A percentile compares a stretch with the other conserved stretches of the same genome.
These are phyloP conservation scores for Acleris emargana DNA, from an alignment of 2,888 invertebrate species.

Conservation along the genomic window DNA sequence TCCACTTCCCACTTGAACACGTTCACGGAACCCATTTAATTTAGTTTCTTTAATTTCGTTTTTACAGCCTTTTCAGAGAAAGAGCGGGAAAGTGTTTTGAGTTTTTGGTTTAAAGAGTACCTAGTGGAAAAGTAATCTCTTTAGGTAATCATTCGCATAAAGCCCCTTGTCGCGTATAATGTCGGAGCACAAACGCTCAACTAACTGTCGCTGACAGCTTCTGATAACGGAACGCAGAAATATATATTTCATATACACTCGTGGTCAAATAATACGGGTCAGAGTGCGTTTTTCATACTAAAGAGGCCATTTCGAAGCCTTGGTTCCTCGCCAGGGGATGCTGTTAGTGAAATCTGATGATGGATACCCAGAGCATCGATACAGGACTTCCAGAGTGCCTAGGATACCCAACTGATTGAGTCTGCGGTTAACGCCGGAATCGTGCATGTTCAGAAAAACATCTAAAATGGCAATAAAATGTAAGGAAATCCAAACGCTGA, in stretches of 20 bases:
- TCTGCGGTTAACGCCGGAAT: too few relatives aligned
- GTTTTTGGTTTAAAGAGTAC: background rate
- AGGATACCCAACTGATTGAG: too few relatives aligned
- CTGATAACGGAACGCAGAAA: conserved; percentile 32
- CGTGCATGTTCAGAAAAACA: too few relatives aligned
- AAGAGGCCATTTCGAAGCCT: too few relatives aligned
- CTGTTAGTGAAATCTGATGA: too few relatives aligned
- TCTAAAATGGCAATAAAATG: too few relatives aligned
- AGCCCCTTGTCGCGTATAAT: conserved; percentile 24
- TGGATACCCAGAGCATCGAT: too few relatives aligned
- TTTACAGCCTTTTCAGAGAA: background rate
- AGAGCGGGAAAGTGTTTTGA: background rate
- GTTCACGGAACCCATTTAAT: conserved; percentile 47
- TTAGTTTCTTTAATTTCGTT: conserved; percentile 28
- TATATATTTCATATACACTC: conserved; percentile 12
- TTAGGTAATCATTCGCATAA: conserved; percentile 20
- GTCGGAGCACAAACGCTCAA: conserved; percentile 27
- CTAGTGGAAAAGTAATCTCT: conserved; percentile 20
- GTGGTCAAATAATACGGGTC: too few relatives aligned
- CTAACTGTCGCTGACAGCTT: conserved; percentile 41
- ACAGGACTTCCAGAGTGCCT: too few relatives aligned
- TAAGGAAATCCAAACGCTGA: too few relatives aligned
- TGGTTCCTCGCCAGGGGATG: too few relatives aligned
- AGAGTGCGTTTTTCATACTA: too few relatives aligned
- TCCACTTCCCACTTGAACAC: conserved; percentile 56